These are phyloP conservation scores for Trichogramma pretiosum DNA, from an alignment of 1,140 invertebrate species.

Conservation along the genomic window DNA sequence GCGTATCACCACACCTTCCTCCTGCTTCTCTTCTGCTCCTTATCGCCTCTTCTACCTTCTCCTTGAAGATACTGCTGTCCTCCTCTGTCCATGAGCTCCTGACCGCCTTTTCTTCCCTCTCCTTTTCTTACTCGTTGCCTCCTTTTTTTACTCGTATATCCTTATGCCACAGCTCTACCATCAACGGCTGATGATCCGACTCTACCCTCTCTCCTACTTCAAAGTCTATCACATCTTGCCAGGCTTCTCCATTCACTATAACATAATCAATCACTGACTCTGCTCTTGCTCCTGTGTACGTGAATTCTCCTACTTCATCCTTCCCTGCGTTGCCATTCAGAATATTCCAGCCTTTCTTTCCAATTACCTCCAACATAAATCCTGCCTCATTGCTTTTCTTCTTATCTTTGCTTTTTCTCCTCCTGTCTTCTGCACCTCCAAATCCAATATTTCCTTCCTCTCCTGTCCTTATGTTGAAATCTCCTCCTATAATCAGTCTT, in stretches of 20 bases:
- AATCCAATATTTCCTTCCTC: not conserved
- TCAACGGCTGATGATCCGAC: conserved; percentile 3
- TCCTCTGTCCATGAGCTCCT: not conserved
- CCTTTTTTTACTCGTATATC: too few species aligned
- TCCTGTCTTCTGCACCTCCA: not conserved
- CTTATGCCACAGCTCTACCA: not conserved
- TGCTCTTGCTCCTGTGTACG: conserved; percentile 12
- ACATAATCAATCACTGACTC: conserved; percentile 17
- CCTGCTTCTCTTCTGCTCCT: not conserved
- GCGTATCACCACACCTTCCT: not conserved
- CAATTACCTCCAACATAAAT: conserved; percentile 6
- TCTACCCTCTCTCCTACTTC: conserved; percentile 1
- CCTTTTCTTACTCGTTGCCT: too few species aligned
- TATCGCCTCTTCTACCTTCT: not conserved
- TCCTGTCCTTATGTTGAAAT: too few species aligned
- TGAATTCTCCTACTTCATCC: conserved; percentile 15
- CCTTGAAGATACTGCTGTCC: not conserved
- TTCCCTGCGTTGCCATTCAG: conserved; percentile 5
- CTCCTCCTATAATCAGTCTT: conserved; percentile 2
- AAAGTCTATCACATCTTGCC: not conserved
- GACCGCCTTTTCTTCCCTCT: not conserved
- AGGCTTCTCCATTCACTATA: not conserved
- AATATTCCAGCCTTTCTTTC: conserved; percentile 11
- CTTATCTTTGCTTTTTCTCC: conserved; percentile 11
- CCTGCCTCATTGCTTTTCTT: conserved; percentile 6